Evolutionary conservation across 1,140 invertebrate species (phyloP).

Genomic region (Drosophila virilis): DNA sequence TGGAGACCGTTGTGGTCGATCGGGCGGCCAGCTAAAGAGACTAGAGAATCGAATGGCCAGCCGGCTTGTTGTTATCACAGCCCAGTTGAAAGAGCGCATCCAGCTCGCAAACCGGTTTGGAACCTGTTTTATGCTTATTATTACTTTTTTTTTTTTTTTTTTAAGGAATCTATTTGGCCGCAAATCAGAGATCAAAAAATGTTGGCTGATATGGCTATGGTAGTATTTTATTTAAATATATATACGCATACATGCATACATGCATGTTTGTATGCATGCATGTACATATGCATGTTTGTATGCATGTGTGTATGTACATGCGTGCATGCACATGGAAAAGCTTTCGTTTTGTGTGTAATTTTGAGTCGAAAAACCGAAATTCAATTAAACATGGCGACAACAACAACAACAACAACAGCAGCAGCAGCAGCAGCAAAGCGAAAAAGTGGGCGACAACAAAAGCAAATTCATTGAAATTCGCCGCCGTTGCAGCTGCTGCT

Average conservation of each 20-base stretch:
- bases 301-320: too few relatives aligned
- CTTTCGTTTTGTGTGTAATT: conserved; percentile 7
- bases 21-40: conserved; percentile 35
- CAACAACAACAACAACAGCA: conserved; percentile 18
- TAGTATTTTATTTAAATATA: conserved; percentile 17
- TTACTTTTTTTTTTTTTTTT: not conserved
- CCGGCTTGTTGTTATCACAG: conserved; percentile 1
- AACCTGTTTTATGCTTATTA: conserved; percentile 10
- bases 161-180: not conserved
- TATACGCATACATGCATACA: not conserved
- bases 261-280: not conserved
- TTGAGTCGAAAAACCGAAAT: conserved; percentile 17
- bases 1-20: conserved; percentile 63
- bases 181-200: conserved; percentile 15
- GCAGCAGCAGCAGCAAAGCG: conserved; percentile 9
- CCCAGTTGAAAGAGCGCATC: conserved; percentile 10
- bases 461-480: conserved; percentile 51
- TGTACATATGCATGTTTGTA: not conserved
- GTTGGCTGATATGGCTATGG: not conserved
- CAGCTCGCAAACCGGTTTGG: not conserved
- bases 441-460: conserved; percentile 24
- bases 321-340: too few relatives aligned
- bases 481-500: conserved; percentile 1
- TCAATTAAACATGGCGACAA: conserved; percentile 9
- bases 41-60: not conserved